Percentiles rank a stretch among this genome's conserved stretches.
Conservation (phyloP, 2,113 vertebrate species). For the Antechinus stuartii region DNA sequence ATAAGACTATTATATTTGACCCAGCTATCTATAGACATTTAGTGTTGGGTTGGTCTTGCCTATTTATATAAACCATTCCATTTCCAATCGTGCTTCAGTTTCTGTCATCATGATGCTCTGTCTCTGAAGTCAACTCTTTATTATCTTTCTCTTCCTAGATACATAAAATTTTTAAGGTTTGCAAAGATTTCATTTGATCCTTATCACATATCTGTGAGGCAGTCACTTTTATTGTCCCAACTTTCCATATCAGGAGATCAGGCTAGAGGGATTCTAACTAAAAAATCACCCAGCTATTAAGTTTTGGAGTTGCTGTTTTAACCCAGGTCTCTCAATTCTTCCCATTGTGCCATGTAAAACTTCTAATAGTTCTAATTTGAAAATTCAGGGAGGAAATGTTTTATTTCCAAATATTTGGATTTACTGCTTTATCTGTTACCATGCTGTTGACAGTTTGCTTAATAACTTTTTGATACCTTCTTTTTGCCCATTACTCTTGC, state of each 20-base stretch:
- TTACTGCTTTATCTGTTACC: background rate
- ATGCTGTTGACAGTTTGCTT: slow-evolving; percentile 14
- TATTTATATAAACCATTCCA: slow-evolving; percentile 17
- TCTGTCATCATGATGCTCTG: slow-evolving; percentile 14
- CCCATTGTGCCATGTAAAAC: background rate
- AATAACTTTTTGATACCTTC: slow-evolving; percentile 2
- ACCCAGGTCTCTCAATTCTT: background rate
- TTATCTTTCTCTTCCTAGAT: slow-evolving; percentile 8
- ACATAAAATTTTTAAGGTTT: background rate
- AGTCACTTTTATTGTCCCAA: background rate
- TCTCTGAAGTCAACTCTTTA: slow-evolving; percentile 12
- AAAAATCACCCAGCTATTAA: background rate
- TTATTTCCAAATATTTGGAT: background rate
- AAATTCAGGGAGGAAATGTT: slow-evolving; percentile 29
- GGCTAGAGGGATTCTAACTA: background rate
- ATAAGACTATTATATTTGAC: background rate
- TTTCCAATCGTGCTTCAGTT: slow-evolving; percentile 29
- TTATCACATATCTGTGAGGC: background rate
- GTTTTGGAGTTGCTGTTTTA: background rate
- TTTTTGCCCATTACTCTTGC: slow-evolving; percentile 10
- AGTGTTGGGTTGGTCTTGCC: slow-evolving; percentile 15
- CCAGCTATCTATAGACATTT: slow-evolving; percentile 17
- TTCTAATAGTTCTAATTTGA: background rate
- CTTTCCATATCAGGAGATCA: background rate
- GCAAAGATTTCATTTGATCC: background rate